Evolutionary conservation across 2,797 vertebrate genomes (phyloP).

Genomic region (Rhinogobio ventralis): DNA sequence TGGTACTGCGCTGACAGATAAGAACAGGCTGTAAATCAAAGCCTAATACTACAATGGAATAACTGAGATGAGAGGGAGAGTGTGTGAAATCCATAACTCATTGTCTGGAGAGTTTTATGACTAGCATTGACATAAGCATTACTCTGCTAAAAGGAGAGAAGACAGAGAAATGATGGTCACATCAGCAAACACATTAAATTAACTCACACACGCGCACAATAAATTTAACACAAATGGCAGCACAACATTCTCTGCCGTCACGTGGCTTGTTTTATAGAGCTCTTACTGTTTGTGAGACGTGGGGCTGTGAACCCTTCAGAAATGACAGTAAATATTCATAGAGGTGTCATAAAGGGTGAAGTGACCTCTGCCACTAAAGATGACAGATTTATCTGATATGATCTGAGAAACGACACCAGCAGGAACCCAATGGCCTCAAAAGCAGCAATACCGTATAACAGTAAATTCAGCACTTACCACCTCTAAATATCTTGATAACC

Average conservation of each 20-base stretch:
- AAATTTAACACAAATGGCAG: constrained; percentile 21
- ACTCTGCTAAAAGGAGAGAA: constrained; percentile 30
- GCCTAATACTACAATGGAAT: constrained; percentile 1
- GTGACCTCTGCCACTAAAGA: constrained; percentile 23
- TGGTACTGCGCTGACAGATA: neutral
- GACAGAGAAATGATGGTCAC: constrained; percentile 31
- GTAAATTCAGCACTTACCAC: neutral
- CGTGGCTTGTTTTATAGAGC: neutral
- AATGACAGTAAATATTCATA: constrained; percentile 41
- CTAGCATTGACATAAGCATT: constrained; percentile 33
- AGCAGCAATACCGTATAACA: neutral
- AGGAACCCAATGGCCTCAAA: neutral
- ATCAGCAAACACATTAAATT: constrained; percentile 26
- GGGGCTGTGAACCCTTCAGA: constrained; percentile 29
- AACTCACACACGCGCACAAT: constrained; percentile 18
- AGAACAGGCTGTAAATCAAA: constrained; percentile 7
- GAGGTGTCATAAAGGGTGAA: neutral
- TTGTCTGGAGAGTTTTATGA: constrained; percentile 26
- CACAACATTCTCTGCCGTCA: constrained; percentile 10
- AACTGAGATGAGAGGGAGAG: constrained; percentile 8
- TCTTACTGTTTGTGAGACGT: neutral
- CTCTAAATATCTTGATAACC: neutral
- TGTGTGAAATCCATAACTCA: constrained; percentile 17
- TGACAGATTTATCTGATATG: constrained; percentile 9
- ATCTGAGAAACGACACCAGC: neutral